Evolutionary conservation across 2,888 invertebrate genomes (phyloP).

Genomic region (Poecilus cupreus): DNA sequence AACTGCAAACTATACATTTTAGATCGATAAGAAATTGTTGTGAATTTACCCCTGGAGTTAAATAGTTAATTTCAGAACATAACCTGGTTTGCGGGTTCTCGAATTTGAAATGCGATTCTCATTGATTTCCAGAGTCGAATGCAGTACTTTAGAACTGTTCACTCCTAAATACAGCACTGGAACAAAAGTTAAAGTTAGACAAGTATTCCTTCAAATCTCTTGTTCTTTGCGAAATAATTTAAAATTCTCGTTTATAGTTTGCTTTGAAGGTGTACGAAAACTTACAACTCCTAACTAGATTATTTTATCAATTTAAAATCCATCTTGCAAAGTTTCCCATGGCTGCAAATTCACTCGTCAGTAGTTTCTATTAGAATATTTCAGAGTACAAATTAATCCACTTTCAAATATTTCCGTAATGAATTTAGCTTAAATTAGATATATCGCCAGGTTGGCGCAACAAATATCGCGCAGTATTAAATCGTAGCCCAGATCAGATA

Average conservation of each 20-base stretch:
- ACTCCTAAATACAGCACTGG: background rate
- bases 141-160: no score
- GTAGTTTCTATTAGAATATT: background rate
- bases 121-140: no score
- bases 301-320: slow-evolving; percentile 4
- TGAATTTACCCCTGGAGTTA: no score
- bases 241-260: slow-evolving; percentile 2
- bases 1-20: no score
- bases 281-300: slow-evolving; percentile 20
- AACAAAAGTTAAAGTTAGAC: background rate
- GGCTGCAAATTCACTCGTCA: background rate
- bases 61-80: no score
- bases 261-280: background rate
- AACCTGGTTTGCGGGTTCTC: no score
- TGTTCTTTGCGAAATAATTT: background rate
- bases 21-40: no score
- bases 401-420: slow-evolving; percentile 24
- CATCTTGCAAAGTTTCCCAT: background rate
- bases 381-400: slow-evolving; percentile 12
- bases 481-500: slow-evolving; percentile 20
- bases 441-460: slow-evolving; percentile 10
- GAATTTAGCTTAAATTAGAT: slow-evolving; percentile 40
- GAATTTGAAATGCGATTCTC: no score
- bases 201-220: background rate
- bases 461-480: slow-evolving; percentile 26